A percentile compares a stretch with the other conserved stretches of the same genome.
Conservation (phyloP, 92 coral and sea anemone species). For the Paramuricea clavata region DNA sequence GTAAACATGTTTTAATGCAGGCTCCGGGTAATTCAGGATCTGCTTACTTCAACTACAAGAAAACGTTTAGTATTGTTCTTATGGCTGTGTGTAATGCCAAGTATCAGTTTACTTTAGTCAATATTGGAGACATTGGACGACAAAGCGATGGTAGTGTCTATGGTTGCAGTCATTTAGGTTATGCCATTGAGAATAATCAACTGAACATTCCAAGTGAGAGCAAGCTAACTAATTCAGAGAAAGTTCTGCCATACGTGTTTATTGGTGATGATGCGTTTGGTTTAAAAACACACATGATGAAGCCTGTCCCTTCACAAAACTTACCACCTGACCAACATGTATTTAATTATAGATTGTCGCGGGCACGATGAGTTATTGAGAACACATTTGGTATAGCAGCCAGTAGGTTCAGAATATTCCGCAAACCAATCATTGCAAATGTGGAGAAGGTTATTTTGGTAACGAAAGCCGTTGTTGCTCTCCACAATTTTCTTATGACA, state of each 20-base stretch:
- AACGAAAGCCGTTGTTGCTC: conserved; percentile 34
- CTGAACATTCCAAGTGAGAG: conserved; percentile 29
- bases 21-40: conserved; percentile 5
- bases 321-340: conserved; percentile 35
- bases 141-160: conserved; percentile 40
- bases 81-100: conserved; percentile 14
- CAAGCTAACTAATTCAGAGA: conserved; percentile 43
- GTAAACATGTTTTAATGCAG: neutral
- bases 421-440: too few relatives aligned
- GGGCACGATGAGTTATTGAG: neutral
- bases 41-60: neutral
- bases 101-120: conserved; percentile 16
- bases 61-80: conserved; percentile 26
- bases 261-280: conserved; percentile 50
- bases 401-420: too few relatives aligned
- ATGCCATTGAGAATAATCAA: conserved; percentile 46
- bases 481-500: conserved; percentile 34
- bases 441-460: too few relatives aligned
- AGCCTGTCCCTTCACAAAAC: conserved; percentile 38
- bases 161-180: conserved; percentile 34
- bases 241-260: conserved; percentile 45
- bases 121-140: conserved; percentile 28
- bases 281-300: conserved; percentile 31
- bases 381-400: too few relatives aligned
- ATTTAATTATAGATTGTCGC: conserved; percentile 30